A percentile compares a stretch with the other conserved stretches of the same genome.
phyloP scores from a whole-genome alignment of 2,888 invertebrate genomes.

The Nemurella pictetii region DNA sequence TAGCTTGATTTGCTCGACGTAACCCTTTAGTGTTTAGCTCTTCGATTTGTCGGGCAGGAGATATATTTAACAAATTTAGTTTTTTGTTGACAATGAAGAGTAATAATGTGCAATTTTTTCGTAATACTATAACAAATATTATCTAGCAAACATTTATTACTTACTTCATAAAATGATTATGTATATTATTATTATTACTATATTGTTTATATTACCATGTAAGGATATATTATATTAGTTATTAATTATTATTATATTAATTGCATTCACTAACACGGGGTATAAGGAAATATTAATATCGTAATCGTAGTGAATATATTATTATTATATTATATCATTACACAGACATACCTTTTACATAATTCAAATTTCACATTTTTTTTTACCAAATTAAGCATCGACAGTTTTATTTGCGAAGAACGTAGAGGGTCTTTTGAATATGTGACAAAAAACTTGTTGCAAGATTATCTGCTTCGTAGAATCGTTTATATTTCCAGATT shows the following conservation, averaged over 20 bases:
- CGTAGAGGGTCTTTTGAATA: neutral
- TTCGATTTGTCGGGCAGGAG: neutral
- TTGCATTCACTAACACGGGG: constrained; percentile 3
- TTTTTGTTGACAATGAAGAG: neutral
- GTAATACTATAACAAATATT: neutral
- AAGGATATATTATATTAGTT: constrained; percentile 27
- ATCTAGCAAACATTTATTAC: neutral
- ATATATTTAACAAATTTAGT: neutral
- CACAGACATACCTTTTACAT: neutral
- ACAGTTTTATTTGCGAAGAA: neutral
- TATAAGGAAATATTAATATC: constrained; percentile 24
- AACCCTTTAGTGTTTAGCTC: neutral
- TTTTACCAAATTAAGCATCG: neutral
- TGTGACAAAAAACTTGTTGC: too few relatives aligned
- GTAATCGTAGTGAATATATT: neutral
- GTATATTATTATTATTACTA: neutral
- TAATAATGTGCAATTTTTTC: constrained; percentile 14
- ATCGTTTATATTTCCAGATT: neutral
- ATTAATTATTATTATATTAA: neutral
- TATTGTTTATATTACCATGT: constrained; percentile 30
- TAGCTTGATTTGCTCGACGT: neutral
- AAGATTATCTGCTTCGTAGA: neutral
- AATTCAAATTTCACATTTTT: neutral
- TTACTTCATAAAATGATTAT: constrained; percentile 11
- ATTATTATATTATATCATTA: constrained; percentile 4